A percentile compares a stretch with the other conserved stretches of the same genome.
Conservation (phyloP, 1,140 invertebrate species). For the Drosophila dunni region DNA sequence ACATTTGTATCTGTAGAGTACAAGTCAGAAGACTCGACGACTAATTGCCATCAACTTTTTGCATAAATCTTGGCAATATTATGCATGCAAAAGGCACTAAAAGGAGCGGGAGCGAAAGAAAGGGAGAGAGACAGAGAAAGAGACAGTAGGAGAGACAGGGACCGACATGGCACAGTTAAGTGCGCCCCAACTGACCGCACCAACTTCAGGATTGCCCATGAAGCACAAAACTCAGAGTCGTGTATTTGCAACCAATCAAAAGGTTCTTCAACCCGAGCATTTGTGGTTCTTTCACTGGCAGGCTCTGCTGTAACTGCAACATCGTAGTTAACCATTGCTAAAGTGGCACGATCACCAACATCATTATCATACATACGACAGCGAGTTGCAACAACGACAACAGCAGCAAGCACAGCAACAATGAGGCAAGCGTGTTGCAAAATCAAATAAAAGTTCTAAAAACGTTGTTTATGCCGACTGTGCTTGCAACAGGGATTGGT, state of each 20-base stretch:
- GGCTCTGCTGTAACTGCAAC: conserved; percentile 40
- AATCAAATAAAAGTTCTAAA: conserved; percentile 77
- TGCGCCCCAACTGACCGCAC: conserved; percentile 56
- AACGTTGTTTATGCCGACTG: conserved; percentile 31
- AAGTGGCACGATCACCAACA: conserved; percentile 82
- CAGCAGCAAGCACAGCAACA: conserved; percentile 16
- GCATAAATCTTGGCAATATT: conserved; percentile 80
- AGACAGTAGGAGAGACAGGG: background rate
- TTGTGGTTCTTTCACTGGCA: conserved; percentile 1
- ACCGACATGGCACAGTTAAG: conserved; percentile 75
- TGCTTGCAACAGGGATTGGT: conserved; percentile 8
- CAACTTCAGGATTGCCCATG: conserved; percentile 81
- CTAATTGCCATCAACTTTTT: conserved; percentile 83
- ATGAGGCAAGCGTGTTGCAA: conserved; percentile 57
- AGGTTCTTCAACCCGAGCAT: conserved; percentile 74
- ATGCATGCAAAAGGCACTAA: conserved; percentile 58
- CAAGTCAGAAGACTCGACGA: conserved; percentile 44
- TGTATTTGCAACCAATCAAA: conserved; percentile 73
- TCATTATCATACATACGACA: conserved; percentile 74
- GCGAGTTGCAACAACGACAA: conserved; percentile 28
- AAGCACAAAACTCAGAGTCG: conserved; percentile 37
- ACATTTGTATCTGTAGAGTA: conserved; percentile 13
- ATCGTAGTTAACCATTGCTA: conserved; percentile 74
- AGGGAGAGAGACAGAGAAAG: conserved; percentile 1
- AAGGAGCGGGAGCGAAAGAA: background rate